Evolutionary conservation across 2,797 vertebrate genomes (phyloP), one percentile per base, ranked within the genome.

Genomic region (Euphonia xanthogaster): DNA sequence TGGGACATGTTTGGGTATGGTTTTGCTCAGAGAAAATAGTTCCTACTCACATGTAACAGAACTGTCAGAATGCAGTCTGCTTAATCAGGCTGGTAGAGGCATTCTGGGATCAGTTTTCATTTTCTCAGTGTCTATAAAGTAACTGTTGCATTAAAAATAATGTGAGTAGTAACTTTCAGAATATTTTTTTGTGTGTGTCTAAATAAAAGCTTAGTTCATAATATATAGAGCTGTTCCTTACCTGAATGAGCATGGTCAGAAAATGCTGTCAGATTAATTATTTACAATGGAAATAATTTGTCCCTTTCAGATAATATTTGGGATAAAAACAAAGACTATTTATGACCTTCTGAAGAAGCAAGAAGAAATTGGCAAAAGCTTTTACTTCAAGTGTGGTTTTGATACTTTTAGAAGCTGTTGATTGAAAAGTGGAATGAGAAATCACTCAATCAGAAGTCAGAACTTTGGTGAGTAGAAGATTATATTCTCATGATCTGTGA

Each of bases 351-450:
- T n/a, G 33, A 86, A 79, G 24, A 88, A 80, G 30, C 10, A 93
- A 93, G 24, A 75, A 86, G 70, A 35, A 94, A 84, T 19, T 72
- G 30, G 50, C 4, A 28, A 62, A 79, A 88, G 25, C 44, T 78
- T 80, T 74, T 75, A 66, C 27, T 89, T 87, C 37, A 71, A 63
- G 28, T 23, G 15, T 60, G 9, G 30, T 48, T 81, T 70, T 86
- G 54, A 70, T 78, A 74, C 45, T 61, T 94, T 58, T 73, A 89
- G 74, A 86, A 96, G 51, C 44, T 95, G 68, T 65, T 85, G 63
- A 79, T 22, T 79, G 71, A 79, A 55, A 93, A 68, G 31, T 44
- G 21, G 25, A 75, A 86, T 33, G 57, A 78, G n/a, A 25, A 86
- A 31, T 55, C 78, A n/a, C 17, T 81, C 63, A 68, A 12, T 65